These are phyloP conservation scores for Lates japonicus DNA, from an alignment of 2,797 vertebrate genomes.

Conservation along the genomic window DNA sequence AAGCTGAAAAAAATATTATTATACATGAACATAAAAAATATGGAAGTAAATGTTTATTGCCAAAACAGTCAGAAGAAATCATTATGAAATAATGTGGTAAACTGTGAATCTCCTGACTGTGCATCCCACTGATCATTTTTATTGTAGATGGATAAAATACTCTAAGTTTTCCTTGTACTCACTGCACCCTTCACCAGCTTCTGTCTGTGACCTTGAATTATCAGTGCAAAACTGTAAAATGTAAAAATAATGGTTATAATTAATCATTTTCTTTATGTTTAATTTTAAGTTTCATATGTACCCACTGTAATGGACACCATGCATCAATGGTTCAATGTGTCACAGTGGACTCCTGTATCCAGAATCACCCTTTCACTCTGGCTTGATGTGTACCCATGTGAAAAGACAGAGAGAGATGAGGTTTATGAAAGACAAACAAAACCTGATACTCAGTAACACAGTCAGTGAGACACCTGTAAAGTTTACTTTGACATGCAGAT, in stretches of 20 bases:
- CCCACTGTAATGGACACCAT: background rate
- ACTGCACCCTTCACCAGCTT: background rate
- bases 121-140: background rate
- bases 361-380: background rate
- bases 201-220: background rate
- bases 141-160: background rate
- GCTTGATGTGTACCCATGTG: background rate
- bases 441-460: background rate
- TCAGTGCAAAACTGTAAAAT: background rate
- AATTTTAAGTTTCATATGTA: background rate
- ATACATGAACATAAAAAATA: too few species aligned
- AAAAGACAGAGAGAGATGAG: background rate
- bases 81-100: background rate
- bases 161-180: background rate
- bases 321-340: background rate
- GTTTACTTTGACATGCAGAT: background rate
- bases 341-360: background rate
- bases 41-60: background rate
- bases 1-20: background rate
- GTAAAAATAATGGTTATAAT: background rate
- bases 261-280: background rate
- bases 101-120: background rate
- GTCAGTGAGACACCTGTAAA: background rate
- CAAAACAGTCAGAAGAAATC: background rate
- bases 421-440: conserved; percentile 1